Evolutionary conservation across 2,888 invertebrate genomes (phyloP).

Genomic region (Drosophila emarginata): DNA sequence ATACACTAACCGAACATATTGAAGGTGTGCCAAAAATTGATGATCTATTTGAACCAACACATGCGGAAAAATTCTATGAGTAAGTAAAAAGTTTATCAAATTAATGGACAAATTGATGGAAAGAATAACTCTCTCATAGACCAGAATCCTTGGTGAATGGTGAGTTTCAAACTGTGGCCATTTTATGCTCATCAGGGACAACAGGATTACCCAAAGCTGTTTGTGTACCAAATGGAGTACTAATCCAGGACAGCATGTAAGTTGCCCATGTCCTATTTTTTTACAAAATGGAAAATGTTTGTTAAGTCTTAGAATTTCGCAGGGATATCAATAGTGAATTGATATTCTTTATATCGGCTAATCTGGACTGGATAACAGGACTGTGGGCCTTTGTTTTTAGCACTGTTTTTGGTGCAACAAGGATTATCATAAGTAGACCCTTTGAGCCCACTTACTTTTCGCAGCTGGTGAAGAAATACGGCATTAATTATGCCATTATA

Average conservation of each 20-base stretch:
- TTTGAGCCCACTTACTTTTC: conserved; percentile 61
- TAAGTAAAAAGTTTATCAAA: conserved; percentile 20
- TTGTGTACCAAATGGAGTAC: conserved; percentile 59
- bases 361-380: conserved; percentile 70
- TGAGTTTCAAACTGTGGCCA: conserved; percentile 61
- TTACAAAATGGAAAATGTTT: background rate
- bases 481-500: conserved; percentile 45
- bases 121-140: conserved; percentile 31
- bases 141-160: conserved; percentile 54
- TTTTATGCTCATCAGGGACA: conserved; percentile 76
- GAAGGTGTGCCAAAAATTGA: conserved; percentile 60
- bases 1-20: conserved; percentile 45
- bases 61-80: conserved; percentile 57
- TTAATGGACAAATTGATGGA: background rate
- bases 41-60: conserved; percentile 50
- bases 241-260: conserved; percentile 47
- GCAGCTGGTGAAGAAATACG: conserved; percentile 61
- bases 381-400: conserved; percentile 44
- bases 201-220: conserved; percentile 76
- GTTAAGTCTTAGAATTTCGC: conserved; percentile 1
- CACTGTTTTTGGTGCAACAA: conserved; percentile 50
- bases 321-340: conserved; percentile 53
- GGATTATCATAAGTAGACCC: conserved; percentile 64
- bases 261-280: background rate
- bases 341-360: conserved; percentile 50